phyloP scores from a whole-genome alignment of 2,113 vertebrate species.

The Noturus placidus region DNA sequence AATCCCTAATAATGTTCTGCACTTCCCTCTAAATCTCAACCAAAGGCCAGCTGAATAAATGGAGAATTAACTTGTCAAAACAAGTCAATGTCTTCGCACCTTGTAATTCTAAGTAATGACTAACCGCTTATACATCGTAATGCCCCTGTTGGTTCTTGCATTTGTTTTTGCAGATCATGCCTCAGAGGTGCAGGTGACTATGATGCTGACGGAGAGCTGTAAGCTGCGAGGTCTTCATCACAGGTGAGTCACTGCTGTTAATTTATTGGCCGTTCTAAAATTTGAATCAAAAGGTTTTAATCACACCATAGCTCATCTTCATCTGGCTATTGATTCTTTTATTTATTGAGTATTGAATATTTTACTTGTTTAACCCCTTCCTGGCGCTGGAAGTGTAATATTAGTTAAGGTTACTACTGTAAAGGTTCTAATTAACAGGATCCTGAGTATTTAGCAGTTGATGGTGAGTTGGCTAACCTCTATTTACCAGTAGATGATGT shows the following conservation, averaged over 20 bases:
- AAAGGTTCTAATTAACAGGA: too few species aligned
- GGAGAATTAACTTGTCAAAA: slow-evolving; percentile 18
- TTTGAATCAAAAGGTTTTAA: neutral
- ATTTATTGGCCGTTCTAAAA: neutral
- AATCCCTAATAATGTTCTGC: neutral
- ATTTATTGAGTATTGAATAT: too few species aligned
- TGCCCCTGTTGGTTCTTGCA: slow-evolving; percentile 5
- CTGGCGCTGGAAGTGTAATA: too few species aligned
- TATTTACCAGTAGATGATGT: too few species aligned
- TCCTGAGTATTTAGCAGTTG: too few species aligned
- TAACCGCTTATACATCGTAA: neutral
- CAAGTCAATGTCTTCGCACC: slow-evolving; percentile 4
- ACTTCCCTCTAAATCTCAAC: slow-evolving; percentile 6
- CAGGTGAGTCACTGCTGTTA: slow-evolving; percentile 74
- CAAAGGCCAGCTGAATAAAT: neutral
- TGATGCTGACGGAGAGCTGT: slow-evolving; percentile 98
- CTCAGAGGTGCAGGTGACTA: slow-evolving; percentile 96
- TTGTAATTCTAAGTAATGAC: slow-evolving; percentile 8
- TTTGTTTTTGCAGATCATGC: slow-evolving; percentile 82
- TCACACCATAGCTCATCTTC: neutral
- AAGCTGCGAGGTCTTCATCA: slow-evolving; percentile 97
- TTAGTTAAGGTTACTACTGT: too few species aligned
- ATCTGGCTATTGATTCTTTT: too few species aligned
- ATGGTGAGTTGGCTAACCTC: too few species aligned
- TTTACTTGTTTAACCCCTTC: too few species aligned